phyloP scores from a whole-genome alignment of 1,140 invertebrate genomes.

The Caenorhabditis tropicalis region DNA sequence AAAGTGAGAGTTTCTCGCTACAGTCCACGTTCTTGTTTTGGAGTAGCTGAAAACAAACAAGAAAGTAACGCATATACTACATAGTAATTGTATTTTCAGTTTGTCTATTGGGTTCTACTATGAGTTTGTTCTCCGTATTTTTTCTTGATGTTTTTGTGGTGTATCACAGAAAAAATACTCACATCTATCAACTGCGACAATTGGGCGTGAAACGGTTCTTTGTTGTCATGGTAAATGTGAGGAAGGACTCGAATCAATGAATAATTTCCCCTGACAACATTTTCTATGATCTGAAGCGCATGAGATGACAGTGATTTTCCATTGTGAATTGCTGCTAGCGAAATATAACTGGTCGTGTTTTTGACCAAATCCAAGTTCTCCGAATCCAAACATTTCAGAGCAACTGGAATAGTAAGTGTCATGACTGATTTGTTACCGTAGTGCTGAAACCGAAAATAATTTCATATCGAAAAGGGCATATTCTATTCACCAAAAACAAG shows the following conservation, averaged over 20 bases:
- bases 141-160: too few species aligned
- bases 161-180: background rate
- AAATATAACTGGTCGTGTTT: slow-evolving; percentile 79
- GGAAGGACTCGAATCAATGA: slow-evolving; percentile 83
- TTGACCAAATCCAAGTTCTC: slow-evolving; percentile 84
- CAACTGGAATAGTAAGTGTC: slow-evolving; percentile 85
- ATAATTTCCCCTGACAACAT: slow-evolving; percentile 79
- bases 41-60: slow-evolving; percentile 71
- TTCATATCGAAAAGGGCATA: too few species aligned
- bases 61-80: too few species aligned
- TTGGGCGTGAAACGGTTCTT: slow-evolving; percentile 83
- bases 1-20: slow-evolving; percentile 82
- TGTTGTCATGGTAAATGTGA: slow-evolving; percentile 85
- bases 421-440: slow-evolving; percentile 87
- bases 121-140: too few species aligned
- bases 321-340: slow-evolving; percentile 89
- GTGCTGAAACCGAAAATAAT: too few species aligned
- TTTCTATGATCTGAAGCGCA: slow-evolving; percentile 85
- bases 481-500: slow-evolving; percentile 83
- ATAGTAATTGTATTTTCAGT: too few species aligned
- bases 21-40: slow-evolving; percentile 76
- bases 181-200: slow-evolving; percentile 83
- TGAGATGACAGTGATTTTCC: slow-evolving; percentile 83
- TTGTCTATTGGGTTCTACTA: too few species aligned
- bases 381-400: slow-evolving; percentile 81